These are phyloP conservation scores for Brachypalpus laphriformis DNA, from an alignment of 2,888 invertebrate species.

Conservation along the genomic window DNA sequence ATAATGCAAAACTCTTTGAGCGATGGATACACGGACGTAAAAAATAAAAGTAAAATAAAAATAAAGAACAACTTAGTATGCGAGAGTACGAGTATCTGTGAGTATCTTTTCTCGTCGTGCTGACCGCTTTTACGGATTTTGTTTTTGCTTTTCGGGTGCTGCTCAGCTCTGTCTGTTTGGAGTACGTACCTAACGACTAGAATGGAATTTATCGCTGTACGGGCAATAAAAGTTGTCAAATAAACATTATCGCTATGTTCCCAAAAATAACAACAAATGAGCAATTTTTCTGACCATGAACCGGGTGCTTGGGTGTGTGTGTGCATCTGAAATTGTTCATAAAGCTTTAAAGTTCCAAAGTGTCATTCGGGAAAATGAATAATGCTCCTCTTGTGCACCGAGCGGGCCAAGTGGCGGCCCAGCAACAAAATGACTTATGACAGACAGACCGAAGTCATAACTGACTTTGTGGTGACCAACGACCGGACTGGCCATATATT, in stretches of 20 bases:
- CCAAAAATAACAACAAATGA: conserved; percentile 22
- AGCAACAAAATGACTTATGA: conserved; percentile 64
- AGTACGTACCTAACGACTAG: conserved; percentile 58
- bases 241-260: conserved; percentile 75
- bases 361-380: conserved; percentile 45
- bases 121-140: conserved; percentile 21
- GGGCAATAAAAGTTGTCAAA: conserved; percentile 76
- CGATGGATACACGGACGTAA: conserved; percentile 25
- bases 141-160: conserved; percentile 22
- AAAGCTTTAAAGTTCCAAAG: conserved; percentile 46
- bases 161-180: neutral
- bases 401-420: neutral
- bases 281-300: conserved; percentile 54
- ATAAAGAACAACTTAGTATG: conserved; percentile 45
- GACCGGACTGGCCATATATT: conserved; percentile 67
- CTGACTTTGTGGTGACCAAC: conserved; percentile 73
- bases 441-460: conserved; percentile 70
- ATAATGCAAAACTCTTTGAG: conserved; percentile 51
- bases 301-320: conserved; percentile 1
- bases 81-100: conserved; percentile 13
- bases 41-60: conserved; percentile 19
- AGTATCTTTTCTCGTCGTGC: conserved; percentile 7
- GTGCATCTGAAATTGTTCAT: neutral
- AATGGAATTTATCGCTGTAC: conserved; percentile 75
- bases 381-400: conserved; percentile 27